A percentile compares a stretch with the other conserved stretches of the same genome.
These are phyloP conservation scores for Periophthalmus magnuspinnatus DNA, from an alignment of 2,797 vertebrate genomes.

Conservation along the genomic window DNA sequence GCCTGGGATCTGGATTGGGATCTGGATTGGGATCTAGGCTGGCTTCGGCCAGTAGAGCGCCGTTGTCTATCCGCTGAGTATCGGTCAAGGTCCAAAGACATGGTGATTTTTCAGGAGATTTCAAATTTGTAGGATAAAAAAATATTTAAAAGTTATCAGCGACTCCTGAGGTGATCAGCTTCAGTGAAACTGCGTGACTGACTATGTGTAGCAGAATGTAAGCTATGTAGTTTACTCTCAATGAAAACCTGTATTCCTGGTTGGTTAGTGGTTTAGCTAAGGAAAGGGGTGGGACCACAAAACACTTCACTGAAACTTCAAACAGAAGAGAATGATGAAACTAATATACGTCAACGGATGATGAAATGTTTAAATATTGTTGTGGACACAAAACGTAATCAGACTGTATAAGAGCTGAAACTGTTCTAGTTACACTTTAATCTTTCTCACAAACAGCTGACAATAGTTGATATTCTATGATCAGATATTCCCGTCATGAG, in stretches of 20 bases:
- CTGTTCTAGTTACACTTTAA: no score
- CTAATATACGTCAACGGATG: background rate
- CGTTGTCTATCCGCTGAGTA: slow-evolving; percentile 62
- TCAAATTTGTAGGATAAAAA: background rate
- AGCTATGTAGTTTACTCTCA: slow-evolving; percentile 63
- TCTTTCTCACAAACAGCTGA: no score
- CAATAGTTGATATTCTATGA: no score
- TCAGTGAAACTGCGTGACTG: slow-evolving; percentile 73
- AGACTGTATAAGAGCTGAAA: no score
- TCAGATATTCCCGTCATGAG: no score
- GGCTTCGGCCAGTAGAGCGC: slow-evolving; percentile 51
- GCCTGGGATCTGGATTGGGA: slow-evolving; percentile 34
- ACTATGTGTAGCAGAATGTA: slow-evolving; percentile 64
- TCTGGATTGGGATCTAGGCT: slow-evolving; percentile 38
- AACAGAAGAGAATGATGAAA: background rate
- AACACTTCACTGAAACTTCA: slow-evolving; percentile 5
- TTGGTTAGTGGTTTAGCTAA: slow-evolving; percentile 39
- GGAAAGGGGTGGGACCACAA: slow-evolving; percentile 47
- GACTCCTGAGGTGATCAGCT: slow-evolving; percentile 43
- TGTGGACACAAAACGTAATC: background rate
- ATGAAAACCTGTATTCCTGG: slow-evolving; percentile 75
- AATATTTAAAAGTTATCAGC: background rate
- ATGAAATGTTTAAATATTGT: background rate
- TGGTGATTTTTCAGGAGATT: slow-evolving; percentile 33
- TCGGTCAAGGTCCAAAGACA: slow-evolving; percentile 75